phyloP scores from a whole-genome alignment of 2,113 vertebrate species.

The Xiphophorus maculatus region DNA sequence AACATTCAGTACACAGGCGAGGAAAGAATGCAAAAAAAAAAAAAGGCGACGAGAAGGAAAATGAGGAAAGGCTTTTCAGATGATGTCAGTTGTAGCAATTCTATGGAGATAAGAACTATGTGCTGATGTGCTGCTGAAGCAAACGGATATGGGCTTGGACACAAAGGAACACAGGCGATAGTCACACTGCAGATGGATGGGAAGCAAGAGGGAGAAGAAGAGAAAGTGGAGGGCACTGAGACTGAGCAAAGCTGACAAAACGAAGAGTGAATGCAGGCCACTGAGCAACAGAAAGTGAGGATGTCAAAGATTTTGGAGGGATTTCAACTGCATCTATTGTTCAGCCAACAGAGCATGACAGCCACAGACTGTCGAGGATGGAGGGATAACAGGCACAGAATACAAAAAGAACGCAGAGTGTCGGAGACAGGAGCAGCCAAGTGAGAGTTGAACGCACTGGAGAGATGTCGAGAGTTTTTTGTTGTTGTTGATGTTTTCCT shows the following conservation, averaged over 20 bases:
- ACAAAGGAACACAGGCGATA: constrained; percentile 29
- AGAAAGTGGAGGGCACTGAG: constrained; percentile 10
- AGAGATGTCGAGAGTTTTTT: constrained; percentile 55
- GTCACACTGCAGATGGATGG: constrained; percentile 17
- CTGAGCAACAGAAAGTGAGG: constrained; percentile 23
- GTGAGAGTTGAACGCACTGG: constrained; percentile 52
- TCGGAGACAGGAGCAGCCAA: constrained; percentile 28
- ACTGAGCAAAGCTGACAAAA: constrained; percentile 38
- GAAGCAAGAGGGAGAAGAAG: constrained; percentile 3
- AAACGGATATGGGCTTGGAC: constrained; percentile 19
- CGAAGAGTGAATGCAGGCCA: constrained; percentile 35
- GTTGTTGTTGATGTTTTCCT: constrained; percentile 29
- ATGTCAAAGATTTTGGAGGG: constrained; percentile 47
- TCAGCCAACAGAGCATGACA: constrained; percentile 49
- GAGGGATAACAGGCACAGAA: constrained; percentile 29
- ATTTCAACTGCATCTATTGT: constrained; percentile 55
- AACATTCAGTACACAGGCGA: constrained; percentile 30
- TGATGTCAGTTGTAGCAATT: constrained; percentile 43
- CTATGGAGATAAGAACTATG: constrained; percentile 25
- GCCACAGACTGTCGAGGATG: constrained; percentile 33
- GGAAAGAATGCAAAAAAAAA: constrained; percentile 20
- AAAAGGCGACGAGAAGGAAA: constrained; percentile 20
- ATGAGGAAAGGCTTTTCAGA: constrained; percentile 37
- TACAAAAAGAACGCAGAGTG: constrained; percentile 27
- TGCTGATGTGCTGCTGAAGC: constrained; percentile 19